Conservation (phyloP, 2,888 invertebrate species). For the Anoplius nigerrimus region DNA sequence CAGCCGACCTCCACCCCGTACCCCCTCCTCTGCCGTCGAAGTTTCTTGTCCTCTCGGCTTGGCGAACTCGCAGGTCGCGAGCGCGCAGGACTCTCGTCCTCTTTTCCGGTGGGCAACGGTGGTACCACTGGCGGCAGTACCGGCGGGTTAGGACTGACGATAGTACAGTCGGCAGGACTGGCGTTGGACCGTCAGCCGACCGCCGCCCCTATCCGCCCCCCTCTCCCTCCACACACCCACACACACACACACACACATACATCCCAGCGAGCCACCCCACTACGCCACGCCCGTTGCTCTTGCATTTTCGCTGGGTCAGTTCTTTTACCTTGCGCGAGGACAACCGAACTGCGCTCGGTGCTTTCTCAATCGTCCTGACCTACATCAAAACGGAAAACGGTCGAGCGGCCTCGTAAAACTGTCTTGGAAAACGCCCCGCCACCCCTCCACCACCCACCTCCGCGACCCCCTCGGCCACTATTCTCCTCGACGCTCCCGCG, state of each 20-base stretch:
- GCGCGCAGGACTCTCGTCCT: not conserved
- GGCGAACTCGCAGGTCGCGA: not conserved
- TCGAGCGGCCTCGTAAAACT: conserved; percentile 32
- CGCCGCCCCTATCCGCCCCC: conserved; percentile 13
- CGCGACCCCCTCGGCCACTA: not conserved
- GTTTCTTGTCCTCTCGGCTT: conserved; percentile 12
- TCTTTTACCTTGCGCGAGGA: conserved; percentile 30
- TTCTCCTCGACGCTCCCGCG: too few relatives aligned
- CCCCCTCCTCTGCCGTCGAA: not conserved
- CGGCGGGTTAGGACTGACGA: too few relatives aligned
- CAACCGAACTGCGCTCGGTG: conserved; percentile 29
- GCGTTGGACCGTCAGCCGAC: not conserved
- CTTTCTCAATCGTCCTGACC: conserved; percentile 45
- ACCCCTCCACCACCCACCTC: conserved; percentile 4
- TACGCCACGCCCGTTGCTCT: conserved; percentile 30
- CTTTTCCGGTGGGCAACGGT: not conserved
- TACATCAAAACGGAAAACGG: conserved; percentile 39
- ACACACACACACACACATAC: too few relatives aligned
- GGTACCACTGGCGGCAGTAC: not conserved
- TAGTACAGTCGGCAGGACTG: not conserved
- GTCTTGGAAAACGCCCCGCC: conserved; percentile 9
- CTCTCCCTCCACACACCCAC: conserved; percentile 19
- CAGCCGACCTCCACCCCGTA: not conserved
- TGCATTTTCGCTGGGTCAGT: conserved; percentile 44
- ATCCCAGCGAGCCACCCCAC: conserved; percentile 24